These are phyloP conservation scores for Cavia aperea DNA, from an alignment of 2,113 vertebrate species.

Conservation along the genomic window DNA sequence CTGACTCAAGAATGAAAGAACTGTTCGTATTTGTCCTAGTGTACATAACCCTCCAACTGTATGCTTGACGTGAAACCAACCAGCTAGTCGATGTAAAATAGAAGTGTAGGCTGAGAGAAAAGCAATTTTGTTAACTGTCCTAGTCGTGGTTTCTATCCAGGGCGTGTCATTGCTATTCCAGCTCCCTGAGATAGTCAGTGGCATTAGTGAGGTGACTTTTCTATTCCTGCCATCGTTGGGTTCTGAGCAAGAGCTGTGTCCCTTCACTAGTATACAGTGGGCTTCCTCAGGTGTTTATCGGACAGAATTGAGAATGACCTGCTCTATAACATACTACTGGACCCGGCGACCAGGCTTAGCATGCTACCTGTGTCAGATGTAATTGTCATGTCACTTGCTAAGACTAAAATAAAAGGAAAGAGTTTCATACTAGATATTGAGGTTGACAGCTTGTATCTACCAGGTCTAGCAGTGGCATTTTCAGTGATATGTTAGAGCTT, in stretches of 20 bases:
- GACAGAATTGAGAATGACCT: not conserved
- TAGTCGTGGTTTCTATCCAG: not conserved
- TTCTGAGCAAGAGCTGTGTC: not conserved
- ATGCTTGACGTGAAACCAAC: not conserved
- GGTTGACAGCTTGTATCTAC: not conserved
- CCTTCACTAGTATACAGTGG: not conserved
- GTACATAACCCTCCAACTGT: not conserved
- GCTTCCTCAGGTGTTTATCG: not conserved
- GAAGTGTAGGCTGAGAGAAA: not conserved
- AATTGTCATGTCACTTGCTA: not conserved
- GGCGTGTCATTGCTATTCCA: not conserved
- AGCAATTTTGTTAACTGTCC: not conserved
- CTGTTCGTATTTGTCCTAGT: not conserved
- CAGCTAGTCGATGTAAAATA: not conserved
- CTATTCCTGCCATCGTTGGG: not conserved
- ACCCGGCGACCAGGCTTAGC: not conserved
- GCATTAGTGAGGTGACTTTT: not conserved
- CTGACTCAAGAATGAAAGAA: constrained; percentile 31
- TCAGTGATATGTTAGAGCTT: not conserved
- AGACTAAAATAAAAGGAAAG: not conserved
- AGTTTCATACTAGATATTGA: not conserved
- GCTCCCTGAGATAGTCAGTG: not conserved
- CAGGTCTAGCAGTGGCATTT: not conserved
- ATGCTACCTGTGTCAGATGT: too few relatives aligned
- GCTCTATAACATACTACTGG: fast-evolving